Base-by-base conservation (phyloP, 2,113 vertebrate genomes). In the Trachemys scripta region DNA sequence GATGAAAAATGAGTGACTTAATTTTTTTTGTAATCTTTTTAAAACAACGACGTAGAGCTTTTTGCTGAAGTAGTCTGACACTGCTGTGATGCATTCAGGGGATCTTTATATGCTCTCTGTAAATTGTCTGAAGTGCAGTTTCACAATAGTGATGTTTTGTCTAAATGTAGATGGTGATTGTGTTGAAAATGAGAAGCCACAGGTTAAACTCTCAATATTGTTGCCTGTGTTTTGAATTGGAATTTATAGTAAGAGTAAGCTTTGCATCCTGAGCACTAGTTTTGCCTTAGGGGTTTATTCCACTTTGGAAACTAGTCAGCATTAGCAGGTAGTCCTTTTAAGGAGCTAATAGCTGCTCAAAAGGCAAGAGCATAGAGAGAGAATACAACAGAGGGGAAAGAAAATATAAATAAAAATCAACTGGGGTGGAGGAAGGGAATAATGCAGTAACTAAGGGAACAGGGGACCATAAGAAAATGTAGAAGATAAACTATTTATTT, bases 221-320 rank as follows among this genome's bases (percentile, higher is more conserved):
- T 93, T 93, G 27, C 88, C 83, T 92, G 81, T 92, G 84, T 31
- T 93, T 72, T 47, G 11, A 45, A 47, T 45, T 27, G 50, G 38
- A 94, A 91, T 88, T 93, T 78, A 27, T 76, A 47, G 75, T 35
- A 92, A 85, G 80, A 86, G 22, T 85, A 79, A 90, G 20, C 20
- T 87, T 93, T 90, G 49, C 47, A 25, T 93, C 95, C 95, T 87
- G 89, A 94, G 20, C 38, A 50, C 8, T 9, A 9, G 27, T 87
- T 87, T 94, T 91, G 79, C 87, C 81, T 91, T 80, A 65, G 95
- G 90, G 25, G 75, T 84, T 95, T 94, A 57, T 89, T 90, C 35
- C 56, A 38, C 80, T 92, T 95, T 50, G 88, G 45, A 57, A 91
- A 17, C 85, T 49, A 10, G 0, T 80, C 45, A 84, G 85, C 85